Evolutionary conservation across 2,797 vertebrate species (phyloP).

Genomic region (Pseudomugil tenellus): DNA sequence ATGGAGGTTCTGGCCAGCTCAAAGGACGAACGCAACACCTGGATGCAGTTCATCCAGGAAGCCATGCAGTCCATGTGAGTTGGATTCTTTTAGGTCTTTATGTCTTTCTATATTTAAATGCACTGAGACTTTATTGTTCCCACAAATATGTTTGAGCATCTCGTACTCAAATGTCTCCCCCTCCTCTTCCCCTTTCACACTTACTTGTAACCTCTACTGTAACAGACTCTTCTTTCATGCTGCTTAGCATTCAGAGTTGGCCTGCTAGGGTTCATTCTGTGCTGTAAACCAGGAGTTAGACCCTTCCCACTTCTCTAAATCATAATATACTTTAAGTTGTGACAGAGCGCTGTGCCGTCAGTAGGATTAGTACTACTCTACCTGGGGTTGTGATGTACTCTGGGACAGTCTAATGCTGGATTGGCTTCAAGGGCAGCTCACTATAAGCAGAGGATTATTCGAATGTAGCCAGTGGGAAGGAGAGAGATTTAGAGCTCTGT

Average conservation of each 20-base stretch:
- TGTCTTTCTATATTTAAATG: not conserved
- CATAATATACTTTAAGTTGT: conserved; percentile 59
- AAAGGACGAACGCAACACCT: conserved; percentile 93
- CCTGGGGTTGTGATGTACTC: conserved; percentile 74
- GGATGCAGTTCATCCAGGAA: conserved; percentile 93
- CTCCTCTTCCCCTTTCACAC: not conserved
- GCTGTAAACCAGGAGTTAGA: conserved; percentile 63
- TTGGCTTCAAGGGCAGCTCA: conserved; percentile 72
- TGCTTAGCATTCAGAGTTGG: conserved; percentile 19
- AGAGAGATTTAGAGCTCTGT: conserved; percentile 56
- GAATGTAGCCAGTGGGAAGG: conserved; percentile 64
- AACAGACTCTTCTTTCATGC: conserved; percentile 1
- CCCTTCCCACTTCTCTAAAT: conserved; percentile 44
- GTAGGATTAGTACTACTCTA: conserved; percentile 73
- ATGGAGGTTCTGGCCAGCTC: conserved; percentile 93
- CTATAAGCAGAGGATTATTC: conserved; percentile 74
- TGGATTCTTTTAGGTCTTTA: not conserved
- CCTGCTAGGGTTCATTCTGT: conserved; percentile 32
- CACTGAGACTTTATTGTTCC: conserved; percentile 1
- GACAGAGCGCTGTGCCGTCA: conserved; percentile 63
- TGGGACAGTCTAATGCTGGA: conserved; percentile 69
- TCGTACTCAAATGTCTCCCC: not conserved
- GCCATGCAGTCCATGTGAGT: conserved; percentile 93
- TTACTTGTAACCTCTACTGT: not conserved
- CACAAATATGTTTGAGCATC: not conserved